Percentiles rank a stretch among this genome's conserved stretches.
phyloP scores from a whole-genome alignment of 1,140 invertebrate species.

The Oreohelix idahoensis region DNA sequence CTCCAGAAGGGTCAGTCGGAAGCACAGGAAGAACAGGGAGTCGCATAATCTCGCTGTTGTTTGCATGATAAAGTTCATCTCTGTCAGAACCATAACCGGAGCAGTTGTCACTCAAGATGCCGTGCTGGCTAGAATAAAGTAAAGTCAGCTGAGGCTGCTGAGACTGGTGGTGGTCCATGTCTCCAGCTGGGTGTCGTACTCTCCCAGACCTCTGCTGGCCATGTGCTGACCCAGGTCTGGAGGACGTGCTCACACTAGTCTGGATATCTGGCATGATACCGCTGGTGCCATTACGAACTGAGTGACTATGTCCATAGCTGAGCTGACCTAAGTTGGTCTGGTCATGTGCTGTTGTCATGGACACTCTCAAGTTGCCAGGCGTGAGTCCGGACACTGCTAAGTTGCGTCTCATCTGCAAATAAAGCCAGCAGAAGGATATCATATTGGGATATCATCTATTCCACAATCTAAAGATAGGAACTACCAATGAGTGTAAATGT shows the following conservation, averaged over 20 bases:
- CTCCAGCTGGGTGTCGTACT: constrained; percentile 28
- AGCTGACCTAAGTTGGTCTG: neutral
- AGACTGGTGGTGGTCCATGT: neutral
- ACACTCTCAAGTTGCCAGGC: neutral
- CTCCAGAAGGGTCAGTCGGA: neutral
- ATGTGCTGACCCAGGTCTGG: neutral
- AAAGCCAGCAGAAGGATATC: no score
- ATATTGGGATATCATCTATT: no score
- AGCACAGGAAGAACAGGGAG: neutral
- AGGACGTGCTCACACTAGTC: neutral
- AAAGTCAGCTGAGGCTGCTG: neutral
- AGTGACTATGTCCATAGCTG: neutral
- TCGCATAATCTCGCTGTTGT: no score
- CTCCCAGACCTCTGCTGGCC: neutral
- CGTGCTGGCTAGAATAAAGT: neutral
- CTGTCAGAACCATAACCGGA: constrained; percentile 23
- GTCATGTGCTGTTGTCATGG: neutral
- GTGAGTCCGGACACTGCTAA: neutral
- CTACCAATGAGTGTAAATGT: no score
- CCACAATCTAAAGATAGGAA: no score
- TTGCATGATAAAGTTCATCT: neutral
- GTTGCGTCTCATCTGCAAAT: neutral
- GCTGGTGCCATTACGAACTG: neutral
- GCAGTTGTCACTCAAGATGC: neutral
- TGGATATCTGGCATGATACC: neutral